Evolutionary conservation across 2,888 invertebrate genomes (phyloP).

Genomic region (Argyra leucocephala): DNA sequence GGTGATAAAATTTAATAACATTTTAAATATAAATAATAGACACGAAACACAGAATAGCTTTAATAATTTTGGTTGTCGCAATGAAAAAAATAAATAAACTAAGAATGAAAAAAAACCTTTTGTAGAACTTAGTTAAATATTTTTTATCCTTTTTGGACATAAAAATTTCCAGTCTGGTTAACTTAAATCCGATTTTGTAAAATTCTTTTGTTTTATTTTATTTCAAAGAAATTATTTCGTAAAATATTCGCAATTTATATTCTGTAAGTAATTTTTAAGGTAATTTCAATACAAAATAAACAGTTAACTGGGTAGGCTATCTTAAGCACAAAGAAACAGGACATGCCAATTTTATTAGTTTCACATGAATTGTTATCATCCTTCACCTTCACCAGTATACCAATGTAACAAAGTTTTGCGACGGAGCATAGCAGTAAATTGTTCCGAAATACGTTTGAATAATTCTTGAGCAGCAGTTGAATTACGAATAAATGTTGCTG

Average conservation of each 20-base stretch:
- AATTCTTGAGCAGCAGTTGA: slow-evolving; percentile 87
- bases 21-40: neutral
- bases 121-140: neutral
- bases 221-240: no score
- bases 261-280: no score
- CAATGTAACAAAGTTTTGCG: slow-evolving; percentile 96
- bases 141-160: neutral
- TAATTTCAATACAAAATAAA: no score
- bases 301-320: no score
- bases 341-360: no score
- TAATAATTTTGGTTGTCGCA: neutral
- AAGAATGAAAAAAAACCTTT: neutral
- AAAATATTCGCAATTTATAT: no score
- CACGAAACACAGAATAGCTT: neutral
- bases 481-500: slow-evolving; percentile 89
- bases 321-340: no score
- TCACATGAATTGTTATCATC: no score
- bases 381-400: slow-evolving; percentile 96
- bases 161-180: slow-evolving; percentile 3
- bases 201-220: neutral
- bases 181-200: neutral
- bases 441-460: slow-evolving; percentile 84
- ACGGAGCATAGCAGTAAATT: slow-evolving; percentile 92
- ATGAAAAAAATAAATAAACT: neutral
- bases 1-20: neutral